Conservation (phyloP, 1,140 invertebrate genomes). For the Gryllus bimaculatus region DNA sequence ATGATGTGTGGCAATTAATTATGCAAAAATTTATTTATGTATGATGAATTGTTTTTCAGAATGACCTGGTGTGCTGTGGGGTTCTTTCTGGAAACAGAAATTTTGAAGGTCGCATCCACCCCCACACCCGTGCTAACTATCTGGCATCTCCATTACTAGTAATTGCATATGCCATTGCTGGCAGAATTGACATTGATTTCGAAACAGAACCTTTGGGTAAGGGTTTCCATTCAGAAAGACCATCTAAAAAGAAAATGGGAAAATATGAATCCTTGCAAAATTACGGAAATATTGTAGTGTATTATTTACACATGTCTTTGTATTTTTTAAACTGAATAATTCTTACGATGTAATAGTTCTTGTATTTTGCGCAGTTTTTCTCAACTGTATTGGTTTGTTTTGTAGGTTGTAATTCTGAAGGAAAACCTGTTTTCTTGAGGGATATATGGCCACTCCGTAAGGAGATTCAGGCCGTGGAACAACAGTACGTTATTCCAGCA, state of each 20-base stretch:
- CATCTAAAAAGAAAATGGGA: too few relatives aligned
- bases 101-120: conserved; percentile 96
- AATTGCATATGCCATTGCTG: conserved; percentile 93
- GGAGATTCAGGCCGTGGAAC: conserved; percentile 86
- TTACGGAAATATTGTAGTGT: too few relatives aligned
- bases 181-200: conserved; percentile 90
- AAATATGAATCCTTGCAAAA: too few relatives aligned
- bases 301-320: too few relatives aligned
- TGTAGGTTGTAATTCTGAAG: conserved; percentile 56
- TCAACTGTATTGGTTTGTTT: conserved; percentile 14
- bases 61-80: conserved; percentile 87
- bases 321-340: background rate
- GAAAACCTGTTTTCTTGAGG: conserved; percentile 66
- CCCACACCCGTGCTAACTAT: conserved; percentile 92
- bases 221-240: conserved; percentile 9
- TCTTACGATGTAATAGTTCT: background rate
- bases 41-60: conserved; percentile 36
- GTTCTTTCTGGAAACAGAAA: conserved; percentile 95
- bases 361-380: background rate
- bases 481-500: conserved; percentile 84
- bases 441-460: conserved; percentile 94
- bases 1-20: background rate
- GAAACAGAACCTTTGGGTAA: conserved; percentile 77
- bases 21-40: background rate
- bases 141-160: conserved; percentile 90